Conservation (phyloP, 2,797 vertebrate species). For the Varecia variegata region DNA sequence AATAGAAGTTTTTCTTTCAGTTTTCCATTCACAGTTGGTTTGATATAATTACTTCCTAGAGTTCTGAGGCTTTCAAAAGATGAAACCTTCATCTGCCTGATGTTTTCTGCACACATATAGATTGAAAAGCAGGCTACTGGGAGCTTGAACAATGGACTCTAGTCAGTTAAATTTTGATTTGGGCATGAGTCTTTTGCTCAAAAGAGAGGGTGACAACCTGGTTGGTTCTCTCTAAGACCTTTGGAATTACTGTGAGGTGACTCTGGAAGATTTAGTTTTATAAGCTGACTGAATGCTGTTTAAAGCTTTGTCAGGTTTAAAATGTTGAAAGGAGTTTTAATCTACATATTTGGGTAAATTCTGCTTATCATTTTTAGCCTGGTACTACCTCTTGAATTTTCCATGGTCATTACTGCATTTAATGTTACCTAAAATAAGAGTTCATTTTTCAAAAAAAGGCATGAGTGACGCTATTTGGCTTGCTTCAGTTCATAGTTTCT, state of each 20-base stretch:
- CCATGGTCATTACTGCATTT: slow-evolving; percentile 4
- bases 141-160: neutral
- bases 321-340: neutral
- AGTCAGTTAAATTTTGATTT: neutral
- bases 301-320: neutral
- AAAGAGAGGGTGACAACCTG: neutral
- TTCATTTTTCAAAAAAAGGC: neutral
- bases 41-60: slow-evolving; percentile 20
- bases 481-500: neutral
- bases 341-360: neutral
- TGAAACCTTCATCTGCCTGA: neutral
- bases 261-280: slow-evolving; percentile 18
- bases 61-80: slow-evolving; percentile 1
- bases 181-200: neutral
- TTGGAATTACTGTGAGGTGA: neutral
- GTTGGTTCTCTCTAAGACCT: neutral
- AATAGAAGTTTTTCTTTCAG: neutral
- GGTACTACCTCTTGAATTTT: slow-evolving; percentile 12
- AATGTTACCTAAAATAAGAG: neutral
- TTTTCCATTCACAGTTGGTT: neutral
- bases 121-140: neutral
- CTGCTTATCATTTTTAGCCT: neutral
- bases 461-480: neutral
- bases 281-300: neutral
- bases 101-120: neutral